Percentiles rank a stretch among this genome's conserved stretches.
These are phyloP conservation scores for Natator depressus DNA, from an alignment of 2,113 vertebrate genomes.

Conservation along the genomic window DNA sequence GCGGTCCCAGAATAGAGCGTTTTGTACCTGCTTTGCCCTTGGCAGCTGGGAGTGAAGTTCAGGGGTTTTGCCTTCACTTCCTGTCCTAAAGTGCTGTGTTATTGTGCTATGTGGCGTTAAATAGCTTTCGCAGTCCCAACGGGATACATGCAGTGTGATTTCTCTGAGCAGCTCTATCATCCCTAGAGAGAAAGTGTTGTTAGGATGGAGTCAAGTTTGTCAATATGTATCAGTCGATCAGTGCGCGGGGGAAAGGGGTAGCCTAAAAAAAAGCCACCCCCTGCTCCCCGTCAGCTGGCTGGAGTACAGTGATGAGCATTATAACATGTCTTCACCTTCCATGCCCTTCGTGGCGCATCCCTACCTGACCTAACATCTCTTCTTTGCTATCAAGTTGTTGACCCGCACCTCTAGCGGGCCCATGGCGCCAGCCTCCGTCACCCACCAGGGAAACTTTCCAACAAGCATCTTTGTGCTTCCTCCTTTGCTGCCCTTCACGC, in stretches of 20 bases:
- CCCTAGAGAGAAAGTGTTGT: neutral
- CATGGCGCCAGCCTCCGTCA: neutral
- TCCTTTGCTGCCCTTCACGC: neutral
- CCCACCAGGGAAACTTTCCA: neutral
- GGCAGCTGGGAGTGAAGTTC: neutral
- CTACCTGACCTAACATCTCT: neutral
- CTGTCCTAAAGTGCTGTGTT: neutral
- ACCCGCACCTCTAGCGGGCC: neutral
- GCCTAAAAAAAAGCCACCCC: neutral
- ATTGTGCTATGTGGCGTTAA: too few species aligned
- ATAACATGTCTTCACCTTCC: neutral
- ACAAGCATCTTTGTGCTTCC: neutral
- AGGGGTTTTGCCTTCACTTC: neutral
- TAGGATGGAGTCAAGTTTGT: neutral
- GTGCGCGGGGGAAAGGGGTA: neutral
- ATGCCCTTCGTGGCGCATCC: neutral
- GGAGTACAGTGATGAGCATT: neutral
- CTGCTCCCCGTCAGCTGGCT: neutral
- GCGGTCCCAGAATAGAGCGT: neutral
- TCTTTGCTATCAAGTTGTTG: neutral
- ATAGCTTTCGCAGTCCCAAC: neutral
- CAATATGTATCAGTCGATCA: neutral
- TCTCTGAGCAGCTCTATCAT: neutral
- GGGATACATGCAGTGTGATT: neutral
- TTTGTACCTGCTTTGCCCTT: neutral